Conservation (phyloP, 2,888 invertebrate species). For the Lithophane semibrunnea region DNA sequence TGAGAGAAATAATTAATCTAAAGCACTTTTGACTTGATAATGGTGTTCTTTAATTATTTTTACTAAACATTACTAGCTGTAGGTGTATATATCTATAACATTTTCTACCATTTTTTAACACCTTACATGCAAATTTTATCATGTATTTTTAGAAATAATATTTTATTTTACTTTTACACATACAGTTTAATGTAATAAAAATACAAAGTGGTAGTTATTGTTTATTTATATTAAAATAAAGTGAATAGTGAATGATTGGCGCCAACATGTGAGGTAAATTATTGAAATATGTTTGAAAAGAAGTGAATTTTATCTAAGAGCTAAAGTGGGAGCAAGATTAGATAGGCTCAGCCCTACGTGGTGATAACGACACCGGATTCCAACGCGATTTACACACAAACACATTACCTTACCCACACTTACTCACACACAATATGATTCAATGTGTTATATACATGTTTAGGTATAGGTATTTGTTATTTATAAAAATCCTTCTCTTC, state of each 20-base stretch:
- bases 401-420: conserved; percentile 64
- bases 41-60: neutral
- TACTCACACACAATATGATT: conserved; percentile 19
- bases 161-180: neutral
- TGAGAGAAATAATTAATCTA: neutral
- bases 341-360: conserved; percentile 85
- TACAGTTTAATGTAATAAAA: neutral
- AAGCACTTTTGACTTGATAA: neutral
- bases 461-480: conserved; percentile 38
- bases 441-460: conserved; percentile 25
- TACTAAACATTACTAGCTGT: neutral
- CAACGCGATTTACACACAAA: conserved; percentile 76
- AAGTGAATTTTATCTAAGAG: conserved; percentile 79
- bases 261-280: conserved; percentile 59
- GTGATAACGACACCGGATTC: conserved; percentile 84
- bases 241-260: conserved; percentile 47
- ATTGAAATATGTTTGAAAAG: conserved; percentile 74
- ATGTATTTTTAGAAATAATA: neutral
- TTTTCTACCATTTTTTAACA: conserved; percentile 2
- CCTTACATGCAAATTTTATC: neutral
- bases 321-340: conserved; percentile 84
- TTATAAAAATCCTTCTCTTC: neutral
- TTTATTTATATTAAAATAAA: conserved; percentile 22
- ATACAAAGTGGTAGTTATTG: conserved; percentile 2
- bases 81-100: neutral